phyloP scores from a whole-genome alignment of 2,797 vertebrate species.

The Sparidentex hasta region DNA sequence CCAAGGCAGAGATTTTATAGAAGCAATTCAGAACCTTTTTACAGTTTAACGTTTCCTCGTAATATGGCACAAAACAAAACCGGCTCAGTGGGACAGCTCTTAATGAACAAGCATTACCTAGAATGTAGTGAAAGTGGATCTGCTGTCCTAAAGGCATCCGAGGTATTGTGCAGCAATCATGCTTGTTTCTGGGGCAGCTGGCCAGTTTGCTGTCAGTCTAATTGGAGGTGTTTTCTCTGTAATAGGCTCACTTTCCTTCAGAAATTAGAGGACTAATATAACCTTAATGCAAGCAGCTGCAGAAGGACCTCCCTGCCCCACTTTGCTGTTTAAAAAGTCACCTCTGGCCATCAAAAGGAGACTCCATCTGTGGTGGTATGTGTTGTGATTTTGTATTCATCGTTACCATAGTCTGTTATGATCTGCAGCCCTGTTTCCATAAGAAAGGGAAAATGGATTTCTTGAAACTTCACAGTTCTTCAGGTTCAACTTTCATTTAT shows the following conservation, averaged over 20 bases:
- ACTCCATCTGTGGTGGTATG: background rate
- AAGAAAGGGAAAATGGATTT: background rate
- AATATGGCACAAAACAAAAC: slow-evolving; percentile 17
- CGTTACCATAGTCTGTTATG: background rate
- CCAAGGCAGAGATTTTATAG: background rate
- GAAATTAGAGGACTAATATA: slow-evolving; percentile 23
- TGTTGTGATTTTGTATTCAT: background rate
- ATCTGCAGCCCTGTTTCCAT: background rate
- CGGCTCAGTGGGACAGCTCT: slow-evolving; percentile 23
- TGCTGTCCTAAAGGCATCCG: slow-evolving; percentile 10
- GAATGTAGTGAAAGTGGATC: slow-evolving; percentile 12
- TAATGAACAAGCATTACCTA: slow-evolving; percentile 19
- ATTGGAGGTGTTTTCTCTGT: slow-evolving; percentile 21
- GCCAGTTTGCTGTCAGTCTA: slow-evolving; percentile 10
- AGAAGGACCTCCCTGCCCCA: background rate
- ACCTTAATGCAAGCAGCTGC: slow-evolving; percentile 10
- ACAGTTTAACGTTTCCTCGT: slow-evolving; percentile 15
- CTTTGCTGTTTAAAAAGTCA: slow-evolving; percentile 12
- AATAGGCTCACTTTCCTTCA: slow-evolving; percentile 21
- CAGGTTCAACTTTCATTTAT: too few relatives aligned
- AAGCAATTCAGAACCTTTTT: slow-evolving; percentile 17
- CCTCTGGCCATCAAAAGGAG: background rate
- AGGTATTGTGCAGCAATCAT: slow-evolving; percentile 1
- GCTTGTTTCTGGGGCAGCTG: slow-evolving; percentile 15
- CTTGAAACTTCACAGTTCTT: too few relatives aligned